Evolutionary conservation across 2,888 invertebrate genomes (phyloP).

Genomic region (Acronicta psi): DNA sequence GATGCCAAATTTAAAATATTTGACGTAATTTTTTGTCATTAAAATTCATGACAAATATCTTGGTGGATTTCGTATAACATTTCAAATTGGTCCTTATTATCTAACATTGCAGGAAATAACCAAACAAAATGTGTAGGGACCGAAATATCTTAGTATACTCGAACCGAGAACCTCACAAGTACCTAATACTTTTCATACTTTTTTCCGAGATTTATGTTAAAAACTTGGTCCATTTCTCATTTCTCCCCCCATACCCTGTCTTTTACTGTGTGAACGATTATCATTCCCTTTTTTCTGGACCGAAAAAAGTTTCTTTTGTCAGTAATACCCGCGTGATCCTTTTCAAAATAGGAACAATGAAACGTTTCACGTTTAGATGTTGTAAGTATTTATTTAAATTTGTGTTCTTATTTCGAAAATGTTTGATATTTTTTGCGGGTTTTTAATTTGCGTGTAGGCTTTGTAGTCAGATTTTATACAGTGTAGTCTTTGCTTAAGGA

Average conservation of each 20-base stretch:
- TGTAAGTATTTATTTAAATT: slow-evolving; percentile 56
- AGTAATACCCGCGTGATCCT: slow-evolving; percentile 62
- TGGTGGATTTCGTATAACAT: too few relatives aligned
- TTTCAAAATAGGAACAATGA: slow-evolving; percentile 60
- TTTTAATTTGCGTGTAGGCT: slow-evolving; percentile 23
- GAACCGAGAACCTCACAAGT: slow-evolving; percentile 74
- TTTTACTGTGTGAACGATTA: slow-evolving; percentile 84
- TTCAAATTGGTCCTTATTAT: slow-evolving; percentile 4
- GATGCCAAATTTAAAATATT: too few relatives aligned
- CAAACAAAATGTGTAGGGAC: slow-evolving; percentile 5
- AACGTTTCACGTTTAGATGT: slow-evolving; percentile 53
- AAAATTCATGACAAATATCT: too few relatives aligned
- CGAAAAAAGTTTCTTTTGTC: slow-evolving; percentile 66
- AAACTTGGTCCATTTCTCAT: slow-evolving; percentile 86
- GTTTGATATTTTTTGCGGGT: slow-evolving; percentile 29
- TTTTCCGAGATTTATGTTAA: slow-evolving; percentile 84
- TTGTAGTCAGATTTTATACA: slow-evolving; percentile 15
- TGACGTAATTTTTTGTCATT: too few relatives aligned
- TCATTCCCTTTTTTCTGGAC: slow-evolving; percentile 73
- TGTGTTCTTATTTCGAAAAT: slow-evolving; percentile 37
- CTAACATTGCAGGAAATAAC: slow-evolving; percentile 9
- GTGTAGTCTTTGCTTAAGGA: slow-evolving; percentile 18
- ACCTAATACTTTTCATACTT: slow-evolving; percentile 83
- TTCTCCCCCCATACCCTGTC: slow-evolving; percentile 68
- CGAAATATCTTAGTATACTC: slow-evolving; percentile 55